A percentile compares a stretch with the other conserved stretches of the same genome.
These are phyloP conservation scores for Enteromius paludinosus DNA, from an alignment of 2,797 vertebrate species.

Conservation along the genomic window DNA sequence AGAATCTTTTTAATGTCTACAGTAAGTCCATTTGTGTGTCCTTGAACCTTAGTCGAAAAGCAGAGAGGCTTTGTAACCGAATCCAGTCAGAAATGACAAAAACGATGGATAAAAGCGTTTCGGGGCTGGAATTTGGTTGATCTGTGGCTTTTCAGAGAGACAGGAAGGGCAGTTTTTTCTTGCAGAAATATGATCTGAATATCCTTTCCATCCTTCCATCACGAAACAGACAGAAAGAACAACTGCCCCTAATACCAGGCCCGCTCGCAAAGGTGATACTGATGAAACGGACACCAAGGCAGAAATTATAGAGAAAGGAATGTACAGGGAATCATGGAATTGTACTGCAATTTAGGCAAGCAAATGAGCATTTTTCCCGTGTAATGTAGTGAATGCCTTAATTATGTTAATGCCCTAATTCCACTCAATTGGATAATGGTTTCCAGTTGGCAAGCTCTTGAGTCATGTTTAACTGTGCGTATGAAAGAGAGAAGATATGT, in stretches of 20 bases:
- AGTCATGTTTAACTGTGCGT: constrained; percentile 55
- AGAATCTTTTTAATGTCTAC: constrained; percentile 33
- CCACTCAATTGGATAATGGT: constrained; percentile 64
- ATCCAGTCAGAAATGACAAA: constrained; percentile 67
- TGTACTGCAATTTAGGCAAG: constrained; percentile 70
- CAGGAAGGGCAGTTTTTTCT: constrained; percentile 68
- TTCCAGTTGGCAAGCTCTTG: constrained; percentile 61
- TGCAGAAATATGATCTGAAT: constrained; percentile 77
- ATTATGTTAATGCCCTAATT: constrained; percentile 67
- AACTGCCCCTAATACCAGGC: constrained; percentile 31
- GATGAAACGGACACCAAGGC: constrained; percentile 76
- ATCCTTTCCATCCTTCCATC: constrained; percentile 72
- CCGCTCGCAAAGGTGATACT: constrained; percentile 66
- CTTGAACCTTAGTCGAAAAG: constrained; percentile 58
- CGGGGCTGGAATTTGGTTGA: constrained; percentile 73
- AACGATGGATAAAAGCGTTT: constrained; percentile 67
- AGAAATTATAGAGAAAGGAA: constrained; percentile 72
- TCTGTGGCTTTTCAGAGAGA: constrained; percentile 64
- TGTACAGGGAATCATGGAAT: constrained; percentile 66
- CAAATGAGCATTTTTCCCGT: constrained; percentile 63
- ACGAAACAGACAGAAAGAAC: constrained; percentile 37
- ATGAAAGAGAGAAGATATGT: constrained; percentile 47
- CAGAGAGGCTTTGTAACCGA: constrained; percentile 70
- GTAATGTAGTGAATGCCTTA: constrained; percentile 60
- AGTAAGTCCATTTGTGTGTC: constrained; percentile 59